Conservation (phyloP, 2,888 invertebrate genomes). For the Subacronicta megacephala region DNA sequence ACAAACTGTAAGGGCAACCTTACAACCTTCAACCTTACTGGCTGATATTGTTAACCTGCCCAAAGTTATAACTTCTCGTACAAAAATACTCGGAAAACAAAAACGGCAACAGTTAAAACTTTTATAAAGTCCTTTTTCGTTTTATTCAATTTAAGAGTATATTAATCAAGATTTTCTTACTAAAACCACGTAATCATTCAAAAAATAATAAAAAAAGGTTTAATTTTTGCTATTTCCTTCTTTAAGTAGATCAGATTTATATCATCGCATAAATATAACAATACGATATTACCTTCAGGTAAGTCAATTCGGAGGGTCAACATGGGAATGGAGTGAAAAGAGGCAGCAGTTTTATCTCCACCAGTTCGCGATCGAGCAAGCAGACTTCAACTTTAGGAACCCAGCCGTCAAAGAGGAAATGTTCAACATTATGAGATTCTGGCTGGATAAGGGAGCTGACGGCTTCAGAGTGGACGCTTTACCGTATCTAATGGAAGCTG, state of each 20-base stretch:
- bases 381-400: constrained; percentile 92
- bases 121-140: constrained; percentile 17
- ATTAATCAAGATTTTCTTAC: too few relatives aligned
- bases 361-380: constrained; percentile 90
- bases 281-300: constrained; percentile 64
- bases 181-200: too few relatives aligned
- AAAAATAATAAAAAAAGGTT: too few relatives aligned
- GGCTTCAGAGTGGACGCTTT: constrained; percentile 93
- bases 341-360: constrained; percentile 92
- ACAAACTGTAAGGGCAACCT: too few relatives aligned
- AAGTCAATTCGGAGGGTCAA: constrained; percentile 90
- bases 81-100: constrained; percentile 13
- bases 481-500: constrained; percentile 89
- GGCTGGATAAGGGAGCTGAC: constrained; percentile 93
- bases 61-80: constrained; percentile 26
- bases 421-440: constrained; percentile 91
- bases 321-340: constrained; percentile 91
- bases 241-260: too few relatives aligned
- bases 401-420: constrained; percentile 86
- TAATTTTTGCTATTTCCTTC: too few relatives aligned
- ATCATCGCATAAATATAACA: too few relatives aligned
- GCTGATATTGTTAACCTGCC: constrained; percentile 21
- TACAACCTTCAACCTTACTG: constrained; percentile 14
- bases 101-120: constrained; percentile 19
- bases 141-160: neutral